Conservation (phyloP, 2,797 vertebrate genomes). For the Ctenopoma kingsleyae region DNA sequence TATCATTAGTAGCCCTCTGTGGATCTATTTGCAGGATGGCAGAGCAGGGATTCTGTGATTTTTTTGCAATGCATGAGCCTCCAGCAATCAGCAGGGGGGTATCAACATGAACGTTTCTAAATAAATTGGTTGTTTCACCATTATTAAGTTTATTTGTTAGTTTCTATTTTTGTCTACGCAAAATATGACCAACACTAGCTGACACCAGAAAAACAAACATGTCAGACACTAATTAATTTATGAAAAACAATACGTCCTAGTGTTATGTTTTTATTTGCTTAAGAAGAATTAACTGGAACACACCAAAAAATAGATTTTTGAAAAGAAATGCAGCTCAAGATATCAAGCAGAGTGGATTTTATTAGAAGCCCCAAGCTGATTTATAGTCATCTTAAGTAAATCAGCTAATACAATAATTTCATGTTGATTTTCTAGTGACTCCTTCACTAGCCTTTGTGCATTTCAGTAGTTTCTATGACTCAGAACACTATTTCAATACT, state of each 20-base stretch:
- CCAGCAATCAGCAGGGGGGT: conserved; percentile 22
- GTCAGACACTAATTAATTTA: conserved; percentile 2
- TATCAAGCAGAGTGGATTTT: not conserved
- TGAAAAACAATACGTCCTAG: not conserved
- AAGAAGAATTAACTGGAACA: not conserved
- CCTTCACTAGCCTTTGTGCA: not conserved
- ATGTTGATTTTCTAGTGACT: not conserved
- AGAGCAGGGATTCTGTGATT: conserved; percentile 26
- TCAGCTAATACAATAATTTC: not conserved
- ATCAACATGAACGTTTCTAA: conserved; percentile 23
- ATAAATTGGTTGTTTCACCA: conserved; percentile 13
- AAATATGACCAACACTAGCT: not conserved
- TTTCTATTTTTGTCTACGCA: conserved; percentile 11
- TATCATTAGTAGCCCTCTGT: conserved; percentile 29
- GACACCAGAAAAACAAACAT: conserved; percentile 10
- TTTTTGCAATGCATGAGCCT: conserved; percentile 1
- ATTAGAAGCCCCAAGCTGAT: not conserved
- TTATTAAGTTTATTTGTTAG: conserved; percentile 9
- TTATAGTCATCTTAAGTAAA: not conserved
- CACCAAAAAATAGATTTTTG: no score
- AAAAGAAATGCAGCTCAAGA: not conserved
- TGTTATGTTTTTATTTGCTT: not conserved
- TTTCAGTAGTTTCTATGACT: not conserved
- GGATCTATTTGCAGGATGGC: conserved; percentile 19
- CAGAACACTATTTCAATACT: not conserved